These are phyloP conservation scores for Gisinianus flammeolus DNA, from an alignment of 2,888 invertebrate species.

Conservation along the genomic window DNA sequence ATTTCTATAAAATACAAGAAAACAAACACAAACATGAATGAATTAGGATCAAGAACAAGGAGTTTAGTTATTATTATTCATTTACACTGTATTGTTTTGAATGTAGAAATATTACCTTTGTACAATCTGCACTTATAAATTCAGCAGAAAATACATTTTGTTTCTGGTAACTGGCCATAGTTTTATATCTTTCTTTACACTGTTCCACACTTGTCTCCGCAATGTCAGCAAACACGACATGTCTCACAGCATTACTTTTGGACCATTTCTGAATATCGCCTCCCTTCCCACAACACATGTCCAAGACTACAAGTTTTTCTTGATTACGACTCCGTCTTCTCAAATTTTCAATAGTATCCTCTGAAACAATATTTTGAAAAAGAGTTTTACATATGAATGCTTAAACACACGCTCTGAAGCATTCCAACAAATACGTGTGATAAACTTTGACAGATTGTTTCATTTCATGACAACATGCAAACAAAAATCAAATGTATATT, in stretches of 20 bases:
- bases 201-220: constrained; percentile 91
- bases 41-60: no score
- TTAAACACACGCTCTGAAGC: not conserved
- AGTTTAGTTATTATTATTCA: not conserved
- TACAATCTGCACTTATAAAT: constrained; percentile 90
- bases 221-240: constrained; percentile 90
- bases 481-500: not conserved
- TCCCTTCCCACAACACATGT: constrained; percentile 98
- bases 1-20: constrained; percentile 62
- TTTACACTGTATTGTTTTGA: not conserved
- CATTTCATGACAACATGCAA: not conserved
- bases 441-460: not conserved
- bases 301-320: constrained; percentile 69
- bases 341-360: not conserved
- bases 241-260: constrained; percentile 74
- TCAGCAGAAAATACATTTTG: constrained; percentile 75
- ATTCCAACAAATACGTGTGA: not conserved
- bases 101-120: constrained; percentile 67
- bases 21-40: not conserved
- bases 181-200: constrained; percentile 81
- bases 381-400: no score
- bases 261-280: constrained; percentile 98
- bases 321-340: no score
- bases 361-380: not conserved
- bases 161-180: constrained; percentile 65